Percentiles rank a stretch among this genome's conserved stretches.
These are phyloP conservation scores for Diadumene lineata DNA, from an alignment of 92 coral and sea anemone species.

Conservation along the genomic window DNA sequence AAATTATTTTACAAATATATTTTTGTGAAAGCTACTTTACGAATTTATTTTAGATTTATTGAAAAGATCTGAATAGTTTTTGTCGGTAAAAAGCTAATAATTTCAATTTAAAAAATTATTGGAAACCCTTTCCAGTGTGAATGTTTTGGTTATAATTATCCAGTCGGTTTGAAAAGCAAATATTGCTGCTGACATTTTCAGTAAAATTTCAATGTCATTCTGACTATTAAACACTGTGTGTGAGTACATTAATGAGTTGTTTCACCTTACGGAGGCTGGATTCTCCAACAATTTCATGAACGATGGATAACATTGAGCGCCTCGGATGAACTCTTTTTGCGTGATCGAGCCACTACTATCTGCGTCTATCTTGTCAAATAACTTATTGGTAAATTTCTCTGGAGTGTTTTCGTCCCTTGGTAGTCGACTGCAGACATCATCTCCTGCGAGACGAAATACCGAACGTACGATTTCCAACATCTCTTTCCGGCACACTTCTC, in stretches of 20 bases:
- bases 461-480: conserved; percentile 96
- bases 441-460: conserved; percentile 94
- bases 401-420: conserved; percentile 96
- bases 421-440: conserved; percentile 48
- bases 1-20: not conserved
- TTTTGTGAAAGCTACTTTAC: not conserved
- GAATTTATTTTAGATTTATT: not conserved
- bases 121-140: not conserved
- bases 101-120: conserved; percentile 10
- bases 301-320: conserved; percentile 92
- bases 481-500: conserved; percentile 82
- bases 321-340: conserved; percentile 91
- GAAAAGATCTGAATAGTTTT: not conserved
- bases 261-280: conserved; percentile 66
- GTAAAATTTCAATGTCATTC: conserved; percentile 17
- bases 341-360: conserved; percentile 93
- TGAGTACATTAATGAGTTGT: not conserved
- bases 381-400: conserved; percentile 92
- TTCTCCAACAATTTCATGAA: conserved; percentile 97
- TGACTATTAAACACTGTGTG: not conserved
- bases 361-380: conserved; percentile 84
- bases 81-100: conserved; percentile 10
- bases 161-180: conserved; percentile 9
- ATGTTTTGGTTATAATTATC: not conserved
- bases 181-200: conserved; percentile 1